Conservation (phyloP, 35 echinoderm and acorn worm genomes). For the Diadema setosum region DNA sequence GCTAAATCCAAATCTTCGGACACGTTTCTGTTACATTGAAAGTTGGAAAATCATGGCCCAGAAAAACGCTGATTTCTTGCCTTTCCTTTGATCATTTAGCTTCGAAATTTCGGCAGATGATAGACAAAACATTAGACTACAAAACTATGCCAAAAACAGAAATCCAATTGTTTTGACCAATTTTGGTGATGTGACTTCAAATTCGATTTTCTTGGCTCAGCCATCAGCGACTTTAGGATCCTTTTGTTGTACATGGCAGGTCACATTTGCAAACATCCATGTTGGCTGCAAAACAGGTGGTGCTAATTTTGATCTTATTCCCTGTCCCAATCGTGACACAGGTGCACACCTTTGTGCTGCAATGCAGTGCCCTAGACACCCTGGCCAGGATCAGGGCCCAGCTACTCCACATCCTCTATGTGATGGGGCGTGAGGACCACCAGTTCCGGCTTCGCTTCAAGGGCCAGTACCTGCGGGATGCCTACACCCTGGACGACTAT, state of each 20-base stretch:
- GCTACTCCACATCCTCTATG: conserved; percentile 85
- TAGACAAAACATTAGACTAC: no score
- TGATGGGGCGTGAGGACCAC: conserved; percentile 84
- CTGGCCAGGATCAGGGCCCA: conserved; percentile 77
- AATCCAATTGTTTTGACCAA: no score
- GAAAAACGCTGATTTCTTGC: no score
- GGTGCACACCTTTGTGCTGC: conserved; percentile 86
- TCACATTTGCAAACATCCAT: not conserved
- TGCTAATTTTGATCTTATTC: not conserved
- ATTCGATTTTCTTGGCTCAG: no score
- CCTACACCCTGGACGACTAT: conserved; percentile 94
- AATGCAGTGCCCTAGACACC: conserved; percentile 74
- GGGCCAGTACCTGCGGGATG: conserved; percentile 87
- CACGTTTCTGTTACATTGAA: no score
- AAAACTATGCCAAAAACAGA: no score
- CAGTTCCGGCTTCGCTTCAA: conserved; percentile 92
- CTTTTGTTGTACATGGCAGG: not conserved
- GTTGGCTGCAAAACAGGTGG: not conserved
- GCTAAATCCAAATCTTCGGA: no score
- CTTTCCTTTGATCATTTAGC: no score
- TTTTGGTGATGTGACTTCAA: no score
- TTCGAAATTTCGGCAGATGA: no score
- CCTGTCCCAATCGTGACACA: not conserved
- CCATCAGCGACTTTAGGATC: no score
- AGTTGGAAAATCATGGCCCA: no score